Percentiles rank a stretch among this genome's conserved stretches.
These are phyloP conservation scores for Austrofundulus limnaeus DNA, from an alignment of 2,113 vertebrate genomes.

Conservation along the genomic window DNA sequence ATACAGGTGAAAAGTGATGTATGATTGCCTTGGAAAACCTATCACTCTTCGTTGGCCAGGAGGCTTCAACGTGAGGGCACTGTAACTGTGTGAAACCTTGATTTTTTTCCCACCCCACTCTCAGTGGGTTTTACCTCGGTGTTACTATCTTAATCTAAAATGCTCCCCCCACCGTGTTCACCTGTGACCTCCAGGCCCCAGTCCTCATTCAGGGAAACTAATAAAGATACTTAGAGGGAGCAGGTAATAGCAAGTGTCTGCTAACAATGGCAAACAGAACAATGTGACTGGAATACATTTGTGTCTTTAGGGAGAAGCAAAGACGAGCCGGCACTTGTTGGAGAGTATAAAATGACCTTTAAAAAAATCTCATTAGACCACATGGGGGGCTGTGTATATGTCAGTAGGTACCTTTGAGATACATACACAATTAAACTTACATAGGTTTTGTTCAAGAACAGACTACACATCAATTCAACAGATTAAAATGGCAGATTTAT, in stretches of 20 bases:
- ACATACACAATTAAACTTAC: constrained; percentile 6
- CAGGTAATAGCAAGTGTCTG: constrained; percentile 33
- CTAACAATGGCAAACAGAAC: constrained; percentile 22
- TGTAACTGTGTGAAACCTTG: constrained; percentile 66
- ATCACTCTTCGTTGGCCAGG: constrained; percentile 66
- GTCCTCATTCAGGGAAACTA: constrained; percentile 44
- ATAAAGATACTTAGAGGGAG: constrained; percentile 41
- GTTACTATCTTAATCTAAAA: constrained; percentile 49
- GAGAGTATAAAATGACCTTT: constrained; percentile 38
- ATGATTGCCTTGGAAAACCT: constrained; percentile 69
- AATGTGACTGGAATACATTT: constrained; percentile 26
- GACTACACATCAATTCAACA: background rate
- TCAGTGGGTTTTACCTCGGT: constrained; percentile 48
- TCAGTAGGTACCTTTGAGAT: constrained; percentile 2
- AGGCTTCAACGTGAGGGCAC: constrained; percentile 67
- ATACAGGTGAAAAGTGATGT: constrained; percentile 75
- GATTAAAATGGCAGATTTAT: background rate
- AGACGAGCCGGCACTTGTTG: constrained; percentile 10
- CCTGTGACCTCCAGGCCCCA: constrained; percentile 38
- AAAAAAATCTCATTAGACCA: constrained; percentile 9
- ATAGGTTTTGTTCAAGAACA: background rate
- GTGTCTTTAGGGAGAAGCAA: constrained; percentile 18
- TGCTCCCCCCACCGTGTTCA: constrained; percentile 37
- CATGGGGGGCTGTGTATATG: constrained; percentile 3
- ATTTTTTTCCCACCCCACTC: constrained; percentile 45